Base-by-base conservation (phyloP, 2,113 vertebrate genomes). In the Saimiri boliviensis region DNA sequence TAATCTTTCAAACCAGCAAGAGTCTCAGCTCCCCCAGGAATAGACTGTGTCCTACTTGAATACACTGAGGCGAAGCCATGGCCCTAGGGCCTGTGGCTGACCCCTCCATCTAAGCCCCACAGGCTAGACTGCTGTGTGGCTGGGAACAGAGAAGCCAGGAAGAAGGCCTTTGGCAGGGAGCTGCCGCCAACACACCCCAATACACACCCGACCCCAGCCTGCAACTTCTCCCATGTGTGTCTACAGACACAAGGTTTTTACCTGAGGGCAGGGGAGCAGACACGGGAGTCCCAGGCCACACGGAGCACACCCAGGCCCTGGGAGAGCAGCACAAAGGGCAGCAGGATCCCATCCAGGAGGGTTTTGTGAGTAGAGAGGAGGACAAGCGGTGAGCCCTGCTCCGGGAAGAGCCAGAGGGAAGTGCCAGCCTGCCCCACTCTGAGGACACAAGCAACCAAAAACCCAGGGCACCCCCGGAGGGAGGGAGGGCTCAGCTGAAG, bases 321-420 rank as follows among this genome's bases (percentile, higher is more conserved):
- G 74, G 99, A 99, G 87, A 99, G 98, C 52, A 99, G 98, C 20
- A 99, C 86, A n/a, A 99, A 98, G 45, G 99, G 98, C 66, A 99
- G 98, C 83, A 99, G 98, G 3, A 96, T 96, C 12, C 98, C 99
- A 8, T 99, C 99, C 97, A 99, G 2, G 13, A 45, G 83, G 14
- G 99, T 99, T 93, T 99, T 99, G 96, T 98, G 99, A 20, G 98
- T 96, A 2, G 99, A 98, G 35, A 99, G 98, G 90, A 99, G 99
- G 66, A 99, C 98, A 89, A 99, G 98, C 0, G 98, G 99, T 49
- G 96, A 66, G 0, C 86, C 35, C 5, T 98, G 86, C 96, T 98
- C 96, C 63, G 13, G 32, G 52, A 1, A 86, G 19, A 95, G 79
- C 30, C 71, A 89, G 20, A 84, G 20, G 21, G 21, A 14, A 4